Evolutionary conservation across 2,888 invertebrate species (phyloP).

Genomic region (Bimastos eiseni): DNA sequence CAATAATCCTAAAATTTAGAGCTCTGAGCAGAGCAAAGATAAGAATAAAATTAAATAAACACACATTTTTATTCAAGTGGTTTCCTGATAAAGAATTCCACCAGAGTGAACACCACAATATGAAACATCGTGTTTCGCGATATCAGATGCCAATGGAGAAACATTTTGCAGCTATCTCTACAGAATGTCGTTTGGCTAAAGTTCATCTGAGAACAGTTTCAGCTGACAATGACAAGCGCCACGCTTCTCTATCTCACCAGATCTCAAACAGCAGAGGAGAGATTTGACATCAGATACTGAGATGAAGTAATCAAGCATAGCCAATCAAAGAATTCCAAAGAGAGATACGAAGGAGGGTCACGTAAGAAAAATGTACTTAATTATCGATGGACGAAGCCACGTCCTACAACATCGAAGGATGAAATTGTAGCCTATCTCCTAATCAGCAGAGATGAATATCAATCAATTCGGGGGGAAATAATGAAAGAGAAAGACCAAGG

Average conservation of each 20-base stretch:
- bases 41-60: not conserved
- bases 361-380: not conserved
- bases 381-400: not conserved
- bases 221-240: not conserved
- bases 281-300: not conserved
- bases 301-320: not conserved
- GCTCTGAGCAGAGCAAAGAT: not conserved
- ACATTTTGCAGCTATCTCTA: not conserved
- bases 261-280: not conserved
- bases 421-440: not conserved
- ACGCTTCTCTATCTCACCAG: not conserved
- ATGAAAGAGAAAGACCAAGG: not conserved
- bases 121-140: not conserved
- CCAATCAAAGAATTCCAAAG: not conserved
- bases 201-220: not conserved
- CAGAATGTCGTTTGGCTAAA: not conserved
- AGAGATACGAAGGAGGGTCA: not conserved
- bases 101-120: not conserved
- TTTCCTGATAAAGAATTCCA: not conserved
- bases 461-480: not conserved
- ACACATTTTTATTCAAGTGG: not conserved
- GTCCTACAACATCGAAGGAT: not conserved
- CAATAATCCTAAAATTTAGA: not conserved
- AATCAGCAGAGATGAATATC: constrained; percentile 1
- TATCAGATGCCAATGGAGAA: not conserved